Evolutionary conservation across 2,888 invertebrate genomes (phyloP).

Genomic region (Pinctada fucata): DNA sequence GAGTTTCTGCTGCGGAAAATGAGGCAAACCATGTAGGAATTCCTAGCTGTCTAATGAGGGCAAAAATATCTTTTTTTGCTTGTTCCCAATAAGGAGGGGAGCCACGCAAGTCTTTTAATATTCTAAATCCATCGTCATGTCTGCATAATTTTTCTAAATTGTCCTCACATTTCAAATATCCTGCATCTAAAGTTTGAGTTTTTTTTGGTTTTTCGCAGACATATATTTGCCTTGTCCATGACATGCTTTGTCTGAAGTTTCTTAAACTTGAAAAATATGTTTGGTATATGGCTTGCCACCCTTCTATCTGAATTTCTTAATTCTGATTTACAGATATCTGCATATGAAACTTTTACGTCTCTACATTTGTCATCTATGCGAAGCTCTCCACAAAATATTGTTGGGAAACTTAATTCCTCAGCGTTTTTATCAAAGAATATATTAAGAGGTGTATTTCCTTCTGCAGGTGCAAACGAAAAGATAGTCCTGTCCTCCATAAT

Average conservation of each 20-base stretch:
- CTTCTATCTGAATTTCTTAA: constrained; percentile 36
- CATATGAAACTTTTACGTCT: not conserved
- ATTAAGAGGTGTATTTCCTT: constrained; percentile 17
- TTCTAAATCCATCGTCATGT: constrained; percentile 31
- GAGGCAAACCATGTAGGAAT: constrained; percentile 41
- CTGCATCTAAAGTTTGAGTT: not conserved
- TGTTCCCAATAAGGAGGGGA: constrained; percentile 44
- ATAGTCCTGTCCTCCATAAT: not conserved
- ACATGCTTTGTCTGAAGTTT: constrained; percentile 34
- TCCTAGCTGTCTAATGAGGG: constrained; percentile 38
- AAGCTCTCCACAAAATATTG: constrained; percentile 19
- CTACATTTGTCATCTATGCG: not conserved
- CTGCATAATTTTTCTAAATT: constrained; percentile 12
- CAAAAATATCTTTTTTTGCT: constrained; percentile 40
- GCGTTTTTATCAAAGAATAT: constrained; percentile 21
- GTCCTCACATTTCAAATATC: constrained; percentile 18
- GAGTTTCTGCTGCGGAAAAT: constrained; percentile 46
- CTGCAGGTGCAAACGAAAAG: constrained; percentile 27
- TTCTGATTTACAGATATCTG: constrained; percentile 36
- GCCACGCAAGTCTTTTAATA: constrained; percentile 36
- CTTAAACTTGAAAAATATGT: constrained; percentile 43
- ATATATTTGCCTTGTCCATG: not conserved
- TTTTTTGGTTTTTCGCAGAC: not conserved
- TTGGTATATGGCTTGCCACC: constrained; percentile 32
- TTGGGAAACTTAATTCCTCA: constrained; percentile 25